These are phyloP conservation scores for Pseudobourletiella spinata DNA, from an alignment of 1,140 invertebrate species.

Conservation along the genomic window DNA sequence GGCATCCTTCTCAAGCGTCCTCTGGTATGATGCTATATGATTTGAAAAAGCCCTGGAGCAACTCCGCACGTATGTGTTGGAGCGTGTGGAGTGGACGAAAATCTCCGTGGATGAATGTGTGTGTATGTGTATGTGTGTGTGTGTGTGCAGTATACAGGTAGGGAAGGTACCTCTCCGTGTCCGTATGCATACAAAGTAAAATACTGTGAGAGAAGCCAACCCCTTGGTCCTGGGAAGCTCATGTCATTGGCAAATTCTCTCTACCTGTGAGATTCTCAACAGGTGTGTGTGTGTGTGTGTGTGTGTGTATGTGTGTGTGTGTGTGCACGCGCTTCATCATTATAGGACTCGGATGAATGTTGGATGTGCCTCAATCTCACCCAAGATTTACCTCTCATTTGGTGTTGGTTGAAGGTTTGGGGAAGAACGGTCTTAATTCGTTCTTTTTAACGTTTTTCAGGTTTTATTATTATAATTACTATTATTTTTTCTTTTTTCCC, in stretches of 20 bases:
- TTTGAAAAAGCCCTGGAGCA: not conserved
- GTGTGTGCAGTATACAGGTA: not conserved
- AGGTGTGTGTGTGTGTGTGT: too few relatives aligned
- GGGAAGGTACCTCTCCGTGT: not conserved
- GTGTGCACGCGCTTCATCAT: too few relatives aligned
- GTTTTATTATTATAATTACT: too few relatives aligned
- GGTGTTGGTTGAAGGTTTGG: conserved; percentile 21
- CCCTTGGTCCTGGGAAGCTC: conserved; percentile 12
- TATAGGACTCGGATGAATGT: conserved; percentile 13
- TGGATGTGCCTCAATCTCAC: conserved; percentile 3
- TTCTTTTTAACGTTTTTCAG: not conserved
- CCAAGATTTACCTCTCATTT: conserved; percentile 16
- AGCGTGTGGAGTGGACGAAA: too few relatives aligned
- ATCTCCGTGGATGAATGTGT: too few relatives aligned
- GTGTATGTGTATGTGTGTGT: too few relatives aligned
- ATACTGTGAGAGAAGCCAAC: not conserved
- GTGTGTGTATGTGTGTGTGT: too few relatives aligned
- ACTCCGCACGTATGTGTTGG: too few relatives aligned
- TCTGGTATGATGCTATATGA: not conserved
- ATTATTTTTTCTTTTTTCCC: too few relatives aligned
- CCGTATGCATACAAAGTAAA: not conserved
- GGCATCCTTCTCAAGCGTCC: not conserved
- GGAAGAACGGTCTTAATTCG: conserved; percentile 10
- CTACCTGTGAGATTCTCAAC: conserved; percentile 24
- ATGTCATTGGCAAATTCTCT: conserved; percentile 24